Evolutionary conservation across 2,113 vertebrate species (phyloP), one percentile per base, ranked within the genome.

Genomic region (Corythoichthys haematopterus): DNA sequence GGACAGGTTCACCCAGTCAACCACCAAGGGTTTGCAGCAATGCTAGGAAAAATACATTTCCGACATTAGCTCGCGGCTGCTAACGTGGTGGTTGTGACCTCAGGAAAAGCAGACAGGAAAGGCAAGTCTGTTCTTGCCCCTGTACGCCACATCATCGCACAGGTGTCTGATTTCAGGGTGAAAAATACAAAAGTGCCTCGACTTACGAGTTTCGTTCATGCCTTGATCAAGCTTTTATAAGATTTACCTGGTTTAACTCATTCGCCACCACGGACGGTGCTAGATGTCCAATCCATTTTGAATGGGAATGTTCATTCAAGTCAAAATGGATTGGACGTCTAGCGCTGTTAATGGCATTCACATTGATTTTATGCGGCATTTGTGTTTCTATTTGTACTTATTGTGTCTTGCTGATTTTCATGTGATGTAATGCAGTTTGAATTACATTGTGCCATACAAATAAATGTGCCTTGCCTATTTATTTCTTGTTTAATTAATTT

Each of bases 1-100:
- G 84, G 79, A 84, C 82, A 88, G 68, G 60, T 79, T 83, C 77
- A 62, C 72, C 62, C 73, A 70, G 76, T 87, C 82, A 82, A 72
- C 71, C 33, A 76, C 59, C 74, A 78, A 70, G 83, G 70, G 80
- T 83, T 76, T 67, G 65, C 40, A 0, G 70, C 15, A 59, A 79
- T 77, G 72, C 70, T 70, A 85, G 69, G 80, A 76, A 64, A 73
- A 69, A 80, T 82, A 79, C 45, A 72, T 84, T 88, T 84, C 75
- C 63, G 72, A 79, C 76, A 78, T 82, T 70, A 69, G 78, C 66
- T 69, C 64, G 84, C 75, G 72, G 80, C 70, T 78, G 82, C 68
- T 69, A 84, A 76, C 57, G 67, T 70, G 69, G 81, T 76, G 66
- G 68, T 53, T 65, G 36, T 81, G 77, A 87, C 85, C 86, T 80